Evolutionary conservation across 2,888 invertebrate genomes (phyloP).

Genomic region (Bruchidius siliquastri): DNA sequence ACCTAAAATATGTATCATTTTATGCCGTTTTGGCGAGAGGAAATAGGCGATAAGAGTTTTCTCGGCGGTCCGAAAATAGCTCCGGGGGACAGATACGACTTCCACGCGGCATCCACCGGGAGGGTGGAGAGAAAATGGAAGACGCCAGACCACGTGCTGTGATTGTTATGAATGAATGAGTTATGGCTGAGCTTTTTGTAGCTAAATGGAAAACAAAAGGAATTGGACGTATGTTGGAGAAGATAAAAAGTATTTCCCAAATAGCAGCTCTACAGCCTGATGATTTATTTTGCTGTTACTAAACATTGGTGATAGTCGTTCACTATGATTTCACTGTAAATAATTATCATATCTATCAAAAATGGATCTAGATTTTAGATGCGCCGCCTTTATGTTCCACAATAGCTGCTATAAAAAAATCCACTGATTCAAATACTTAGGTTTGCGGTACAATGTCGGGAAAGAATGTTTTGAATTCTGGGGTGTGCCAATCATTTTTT

Average conservation of each 20-base stretch:
- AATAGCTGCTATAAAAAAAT: no score
- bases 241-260: neutral
- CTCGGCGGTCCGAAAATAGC: neutral
- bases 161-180: neutral
- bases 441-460: no score
- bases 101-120: neutral
- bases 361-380: no score
- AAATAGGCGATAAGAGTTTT: neutral
- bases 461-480: no score
- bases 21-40: conserved; percentile 17
- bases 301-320: no score
- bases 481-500: no score
- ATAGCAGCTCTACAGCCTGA: neutral
- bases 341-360: no score
- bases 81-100: conserved; percentile 2
- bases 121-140: neutral
- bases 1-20: conserved; percentile 23
- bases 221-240: neutral
- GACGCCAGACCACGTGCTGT: neutral
- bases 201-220: neutral
- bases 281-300: neutral
- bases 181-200: neutral
- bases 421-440: no score
- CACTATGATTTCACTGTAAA: no score
- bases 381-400: no score